Conservation (phyloP, 2,888 invertebrate genomes). For the Scaptomyza flava region DNA sequence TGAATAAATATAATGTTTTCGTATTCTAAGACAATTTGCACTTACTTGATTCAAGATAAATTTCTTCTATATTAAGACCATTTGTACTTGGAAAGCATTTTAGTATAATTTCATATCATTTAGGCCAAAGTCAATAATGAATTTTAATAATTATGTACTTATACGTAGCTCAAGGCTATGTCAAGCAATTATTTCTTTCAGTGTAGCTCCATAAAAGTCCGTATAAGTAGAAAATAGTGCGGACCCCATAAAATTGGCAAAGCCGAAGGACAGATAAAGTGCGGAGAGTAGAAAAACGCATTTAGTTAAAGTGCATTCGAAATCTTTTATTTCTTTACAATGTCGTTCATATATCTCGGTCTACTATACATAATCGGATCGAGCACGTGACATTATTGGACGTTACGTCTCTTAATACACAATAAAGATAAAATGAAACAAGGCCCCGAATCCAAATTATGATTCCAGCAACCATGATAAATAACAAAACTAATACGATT, state of each 20-base stretch:
- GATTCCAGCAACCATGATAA: too few relatives aligned
- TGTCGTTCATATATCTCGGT: conserved; percentile 44
- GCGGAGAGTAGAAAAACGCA: conserved; percentile 22
- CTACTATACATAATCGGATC: conserved; percentile 58
- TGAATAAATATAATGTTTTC: background rate
- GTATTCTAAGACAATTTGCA: too few relatives aligned
- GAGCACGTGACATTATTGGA: conserved; percentile 57
- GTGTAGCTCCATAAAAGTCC: conserved; percentile 33
- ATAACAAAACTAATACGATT: too few relatives aligned
- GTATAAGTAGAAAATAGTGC: conserved; percentile 12
- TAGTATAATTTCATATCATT: background rate
- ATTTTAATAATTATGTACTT: background rate
- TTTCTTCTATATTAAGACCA: too few relatives aligned
- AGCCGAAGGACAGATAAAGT: background rate
- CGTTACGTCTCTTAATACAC: conserved; percentile 27
- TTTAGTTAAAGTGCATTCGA: conserved; percentile 44
- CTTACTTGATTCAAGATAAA: background rate
- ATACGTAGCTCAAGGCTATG: too few relatives aligned
- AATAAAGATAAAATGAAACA: background rate
- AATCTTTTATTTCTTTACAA: conserved; percentile 36
- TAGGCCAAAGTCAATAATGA: background rate
- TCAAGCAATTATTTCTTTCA: conserved; percentile 11
- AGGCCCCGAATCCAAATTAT: too few relatives aligned
- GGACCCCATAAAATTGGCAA: conserved; percentile 36
- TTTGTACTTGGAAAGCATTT: background rate